Conservation (phyloP, 2,797 vertebrate species). For the Echeneis naucrates region DNA sequence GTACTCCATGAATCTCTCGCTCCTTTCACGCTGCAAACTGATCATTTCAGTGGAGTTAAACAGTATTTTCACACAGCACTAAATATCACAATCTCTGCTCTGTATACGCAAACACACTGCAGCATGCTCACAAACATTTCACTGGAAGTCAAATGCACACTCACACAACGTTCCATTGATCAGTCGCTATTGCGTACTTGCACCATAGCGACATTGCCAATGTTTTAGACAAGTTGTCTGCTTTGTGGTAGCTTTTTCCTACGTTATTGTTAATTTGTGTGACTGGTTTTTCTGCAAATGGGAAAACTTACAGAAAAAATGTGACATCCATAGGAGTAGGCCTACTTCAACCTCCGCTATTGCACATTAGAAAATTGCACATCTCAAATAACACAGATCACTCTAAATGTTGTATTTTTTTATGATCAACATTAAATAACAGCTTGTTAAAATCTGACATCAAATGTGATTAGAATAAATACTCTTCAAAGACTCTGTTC, state of each 20-base stretch:
- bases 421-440: conserved; percentile 39
- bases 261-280: conserved; percentile 18
- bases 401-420: conserved; percentile 19
- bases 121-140: conserved; percentile 11
- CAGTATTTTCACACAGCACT: neutral
- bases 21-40: conserved; percentile 5
- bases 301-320: conserved; percentile 28
- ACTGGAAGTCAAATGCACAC: conserved; percentile 7
- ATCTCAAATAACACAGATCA: conserved; percentile 20
- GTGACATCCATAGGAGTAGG: conserved; percentile 31
- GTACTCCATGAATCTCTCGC: neutral
- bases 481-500: conserved; percentile 36
- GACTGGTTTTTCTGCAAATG: conserved; percentile 25
- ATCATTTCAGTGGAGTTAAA: neutral
- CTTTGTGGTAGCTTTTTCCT: conserved; percentile 6
- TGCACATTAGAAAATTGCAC: conserved; percentile 48
- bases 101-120: conserved; percentile 9
- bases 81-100: neutral
- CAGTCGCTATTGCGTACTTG: conserved; percentile 8
- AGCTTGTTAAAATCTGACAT: conserved; percentile 39
- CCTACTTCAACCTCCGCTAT: conserved; percentile 16
- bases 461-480: conserved; percentile 45
- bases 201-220: conserved; percentile 13
- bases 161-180: conserved; percentile 1
- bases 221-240: conserved; percentile 27